Percentiles rank a stretch among this genome's conserved stretches.
phyloP scores from a whole-genome alignment of 1,140 invertebrate genomes.

The Bombus haemorrhoidalis region DNA sequence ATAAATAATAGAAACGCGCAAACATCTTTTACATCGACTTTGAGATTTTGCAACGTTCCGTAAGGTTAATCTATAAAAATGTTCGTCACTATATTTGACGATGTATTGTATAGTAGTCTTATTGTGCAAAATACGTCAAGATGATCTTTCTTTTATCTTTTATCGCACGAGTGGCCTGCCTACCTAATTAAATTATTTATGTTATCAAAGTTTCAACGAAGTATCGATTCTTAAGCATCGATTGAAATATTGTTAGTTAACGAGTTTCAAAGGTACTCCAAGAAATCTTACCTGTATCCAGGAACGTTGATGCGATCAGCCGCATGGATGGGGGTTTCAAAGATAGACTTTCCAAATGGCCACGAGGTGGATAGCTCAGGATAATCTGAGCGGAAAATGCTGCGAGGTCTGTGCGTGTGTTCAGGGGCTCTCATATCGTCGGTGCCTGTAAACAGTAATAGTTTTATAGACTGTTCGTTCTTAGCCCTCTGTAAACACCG shows the following conservation, averaged over 20 bases:
- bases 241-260: background rate
- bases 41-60: background rate
- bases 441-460: conserved; percentile 85
- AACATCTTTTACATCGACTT: background rate
- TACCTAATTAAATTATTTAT: background rate
- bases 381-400: conserved; percentile 86
- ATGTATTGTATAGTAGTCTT: background rate
- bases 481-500: background rate
- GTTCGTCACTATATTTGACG: background rate
- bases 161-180: no score
- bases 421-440: conserved; percentile 95
- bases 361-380: conserved; percentile 87
- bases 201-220: background rate
- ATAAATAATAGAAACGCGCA: no score
- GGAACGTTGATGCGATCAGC: conserved; percentile 91
- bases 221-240: background rate
- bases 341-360: conserved; percentile 92
- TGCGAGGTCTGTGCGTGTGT: conserved; percentile 86
- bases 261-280: background rate
- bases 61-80: background rate
- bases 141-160: background rate
- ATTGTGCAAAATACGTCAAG: no score
- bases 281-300: conserved; percentile 87
- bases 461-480: background rate
- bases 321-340: conserved; percentile 90